phyloP scores from a whole-genome alignment of 2,113 vertebrate genomes.

The Otis tarda region DNA sequence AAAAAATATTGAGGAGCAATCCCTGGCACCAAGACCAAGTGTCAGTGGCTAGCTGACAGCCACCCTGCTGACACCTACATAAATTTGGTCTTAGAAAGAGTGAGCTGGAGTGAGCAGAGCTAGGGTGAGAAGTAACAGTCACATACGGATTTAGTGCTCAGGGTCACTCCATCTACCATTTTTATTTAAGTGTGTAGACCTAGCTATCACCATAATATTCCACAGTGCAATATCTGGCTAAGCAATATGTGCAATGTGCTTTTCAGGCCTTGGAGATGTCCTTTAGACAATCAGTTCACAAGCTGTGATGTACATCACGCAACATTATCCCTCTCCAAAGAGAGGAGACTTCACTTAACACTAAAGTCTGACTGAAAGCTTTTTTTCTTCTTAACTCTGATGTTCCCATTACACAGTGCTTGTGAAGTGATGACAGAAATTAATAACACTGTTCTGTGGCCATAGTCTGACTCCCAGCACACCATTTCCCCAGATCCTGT shows the following conservation, averaged over 20 bases:
- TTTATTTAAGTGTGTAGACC: neutral
- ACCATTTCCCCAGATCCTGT: neutral
- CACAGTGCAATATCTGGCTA: neutral
- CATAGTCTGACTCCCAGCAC: neutral
- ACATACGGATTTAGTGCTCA: neutral
- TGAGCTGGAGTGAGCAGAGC: neutral
- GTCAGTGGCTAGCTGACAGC: neutral
- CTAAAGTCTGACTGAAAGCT: neutral
- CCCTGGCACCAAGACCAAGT: neutral
- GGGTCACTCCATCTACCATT: neutral
- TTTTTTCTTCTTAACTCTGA: neutral
- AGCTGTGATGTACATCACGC: neutral
- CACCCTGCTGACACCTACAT: neutral
- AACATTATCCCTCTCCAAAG: neutral
- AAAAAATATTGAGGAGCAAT: neutral
- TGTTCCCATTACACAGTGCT: neutral
- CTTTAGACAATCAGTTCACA: neutral
- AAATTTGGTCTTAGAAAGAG: neutral
- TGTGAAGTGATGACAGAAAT: neutral
- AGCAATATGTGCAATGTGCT: neutral
- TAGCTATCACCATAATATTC: neutral
- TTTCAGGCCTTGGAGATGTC: neutral
- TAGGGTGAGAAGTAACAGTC: neutral
- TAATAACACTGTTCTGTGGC: neutral
- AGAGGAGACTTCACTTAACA: neutral